A percentile compares a stretch with the other conserved stretches of the same genome.
Evolutionary conservation across 2,113 vertebrate genomes (phyloP).

Genomic region (Scolopax mira): DNA sequence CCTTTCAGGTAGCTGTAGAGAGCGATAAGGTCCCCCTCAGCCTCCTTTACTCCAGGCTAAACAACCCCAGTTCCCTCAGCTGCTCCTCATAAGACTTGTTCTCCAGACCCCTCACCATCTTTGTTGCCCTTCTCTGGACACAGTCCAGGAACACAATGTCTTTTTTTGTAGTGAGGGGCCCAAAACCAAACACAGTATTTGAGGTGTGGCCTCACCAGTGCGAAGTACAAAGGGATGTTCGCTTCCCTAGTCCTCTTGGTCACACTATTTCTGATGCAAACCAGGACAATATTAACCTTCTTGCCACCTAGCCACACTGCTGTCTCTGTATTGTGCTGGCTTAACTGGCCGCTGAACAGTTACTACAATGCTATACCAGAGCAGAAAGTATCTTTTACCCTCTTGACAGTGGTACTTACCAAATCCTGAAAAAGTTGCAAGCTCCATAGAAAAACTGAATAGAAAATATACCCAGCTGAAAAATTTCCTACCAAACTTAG

Average conservation of each 20-base stretch:
- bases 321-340: background rate
- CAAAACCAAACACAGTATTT: background rate
- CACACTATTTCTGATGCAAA: background rate
- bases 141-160: fast-evolving
- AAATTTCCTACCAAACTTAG: background rate
- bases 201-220: fast-evolving
- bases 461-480: background rate
- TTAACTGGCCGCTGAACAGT: background rate
- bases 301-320: background rate
- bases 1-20: background rate
- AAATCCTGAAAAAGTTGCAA: background rate
- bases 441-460: background rate
- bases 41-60: background rate
- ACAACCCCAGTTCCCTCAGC: background rate
- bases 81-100: fast-evolving
- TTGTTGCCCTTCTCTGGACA: fast-evolving
- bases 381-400: background rate
- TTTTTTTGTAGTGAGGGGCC: background rate
- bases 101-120: background rate
- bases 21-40: fast-evolving
- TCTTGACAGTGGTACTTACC: background rate
- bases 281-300: background rate
- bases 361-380: background rate
- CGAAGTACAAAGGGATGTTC: fast-evolving
- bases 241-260: background rate